phyloP scores from a whole-genome alignment of 2,113 vertebrate genomes.

The Prinia subflava region DNA sequence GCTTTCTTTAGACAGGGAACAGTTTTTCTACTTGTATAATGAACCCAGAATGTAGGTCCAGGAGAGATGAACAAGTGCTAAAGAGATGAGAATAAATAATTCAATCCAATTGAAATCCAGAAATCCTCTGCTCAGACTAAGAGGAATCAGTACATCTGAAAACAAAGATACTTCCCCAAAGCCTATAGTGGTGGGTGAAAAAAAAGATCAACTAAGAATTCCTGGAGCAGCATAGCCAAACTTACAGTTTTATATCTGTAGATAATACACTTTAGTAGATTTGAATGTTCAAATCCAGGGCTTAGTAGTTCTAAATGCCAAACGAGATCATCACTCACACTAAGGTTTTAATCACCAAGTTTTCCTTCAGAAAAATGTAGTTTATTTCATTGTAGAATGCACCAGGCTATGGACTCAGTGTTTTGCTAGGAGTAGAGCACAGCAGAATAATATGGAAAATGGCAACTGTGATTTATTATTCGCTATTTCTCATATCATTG shows the following conservation, averaged over 20 bases:
- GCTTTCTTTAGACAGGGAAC: background rate
- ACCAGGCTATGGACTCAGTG: background rate
- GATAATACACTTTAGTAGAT: background rate
- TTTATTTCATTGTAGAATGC: background rate
- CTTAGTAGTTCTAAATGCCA: background rate
- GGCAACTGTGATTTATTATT: background rate
- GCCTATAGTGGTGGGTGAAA: background rate
- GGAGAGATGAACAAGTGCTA: background rate
- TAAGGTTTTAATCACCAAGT: background rate
- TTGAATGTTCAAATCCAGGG: background rate
- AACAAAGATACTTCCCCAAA: background rate
- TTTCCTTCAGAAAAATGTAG: background rate
- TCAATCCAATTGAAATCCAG: background rate
- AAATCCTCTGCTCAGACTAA: background rate
- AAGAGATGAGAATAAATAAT: background rate
- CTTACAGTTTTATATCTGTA: background rate
- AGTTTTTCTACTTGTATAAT: background rate
- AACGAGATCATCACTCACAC: background rate
- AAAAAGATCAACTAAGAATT: background rate
- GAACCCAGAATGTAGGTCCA: background rate
- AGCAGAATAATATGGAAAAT: background rate
- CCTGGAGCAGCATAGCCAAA: background rate
- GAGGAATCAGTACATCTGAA: background rate
- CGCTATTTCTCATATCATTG: background rate
- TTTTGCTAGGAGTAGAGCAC: background rate